These are phyloP conservation scores for Plebejus melissa DNA, from an alignment of 2,888 invertebrate species.

Conservation along the genomic window DNA sequence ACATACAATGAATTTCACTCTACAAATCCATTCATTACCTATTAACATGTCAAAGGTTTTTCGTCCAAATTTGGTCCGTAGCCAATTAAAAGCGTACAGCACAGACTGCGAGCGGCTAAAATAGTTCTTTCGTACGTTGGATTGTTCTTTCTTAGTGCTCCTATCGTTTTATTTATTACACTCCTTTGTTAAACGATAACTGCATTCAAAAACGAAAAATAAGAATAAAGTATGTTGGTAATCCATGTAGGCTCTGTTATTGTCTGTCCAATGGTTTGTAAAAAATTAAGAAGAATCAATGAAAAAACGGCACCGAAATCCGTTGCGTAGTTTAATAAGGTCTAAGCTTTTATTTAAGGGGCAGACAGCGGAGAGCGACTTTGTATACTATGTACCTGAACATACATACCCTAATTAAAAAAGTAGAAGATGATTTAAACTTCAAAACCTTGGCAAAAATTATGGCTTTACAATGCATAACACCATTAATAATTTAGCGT, in stretches of 20 bases:
- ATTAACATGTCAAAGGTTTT: conserved; percentile 15
- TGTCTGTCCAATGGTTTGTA: no score
- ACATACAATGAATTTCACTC: conserved; percentile 22
- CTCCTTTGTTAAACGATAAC: not conserved
- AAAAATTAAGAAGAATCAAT: no score
- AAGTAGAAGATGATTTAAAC: not conserved
- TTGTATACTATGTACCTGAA: no score
- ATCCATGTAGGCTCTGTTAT: no score
- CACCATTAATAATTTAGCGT: not conserved
- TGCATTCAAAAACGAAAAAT: no score
- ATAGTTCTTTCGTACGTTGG: not conserved
- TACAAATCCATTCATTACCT: conserved; percentile 8
- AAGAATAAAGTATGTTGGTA: no score
- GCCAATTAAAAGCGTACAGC: not conserved
- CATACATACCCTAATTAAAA: not conserved
- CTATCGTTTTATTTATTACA: not conserved
- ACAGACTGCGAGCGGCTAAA: not conserved
- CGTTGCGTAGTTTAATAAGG: no score
- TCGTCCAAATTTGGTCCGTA: conserved; percentile 11
- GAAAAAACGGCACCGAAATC: no score
- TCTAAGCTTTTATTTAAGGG: no score
- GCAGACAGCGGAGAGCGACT: no score
- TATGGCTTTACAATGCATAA: not conserved
- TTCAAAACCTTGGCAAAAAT: not conserved
- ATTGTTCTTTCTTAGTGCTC: not conserved